Evolutionary conservation across 2,888 invertebrate genomes (phyloP).

Genomic region (Ametastegia equiseti): DNA sequence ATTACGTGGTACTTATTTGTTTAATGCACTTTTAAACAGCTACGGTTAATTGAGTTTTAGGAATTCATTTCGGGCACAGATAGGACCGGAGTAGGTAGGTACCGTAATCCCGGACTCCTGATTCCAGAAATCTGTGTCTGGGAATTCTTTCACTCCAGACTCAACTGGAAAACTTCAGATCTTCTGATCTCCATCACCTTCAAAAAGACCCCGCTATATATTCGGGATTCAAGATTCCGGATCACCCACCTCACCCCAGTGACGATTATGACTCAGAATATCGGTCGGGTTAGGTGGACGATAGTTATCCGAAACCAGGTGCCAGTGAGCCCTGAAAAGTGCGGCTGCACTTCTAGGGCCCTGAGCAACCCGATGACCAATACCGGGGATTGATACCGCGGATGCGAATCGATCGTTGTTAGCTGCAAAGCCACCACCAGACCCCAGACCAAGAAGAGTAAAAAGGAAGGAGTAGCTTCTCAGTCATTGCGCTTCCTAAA

Average conservation of each 20-base stretch:
- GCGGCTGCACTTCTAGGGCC: conserved; percentile 46
- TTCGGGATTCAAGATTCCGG: neutral
- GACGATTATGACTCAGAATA: conserved; percentile 14
- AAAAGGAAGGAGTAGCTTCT: too few relatives aligned
- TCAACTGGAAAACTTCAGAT: neutral
- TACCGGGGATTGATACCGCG: conserved; percentile 40
- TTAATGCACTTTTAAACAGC: conserved; percentile 48
- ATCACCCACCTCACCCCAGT: neutral
- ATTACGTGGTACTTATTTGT: conserved; percentile 54
- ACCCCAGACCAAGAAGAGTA: too few relatives aligned
- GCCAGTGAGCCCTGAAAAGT: conserved; percentile 56
- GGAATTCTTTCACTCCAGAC: conserved; percentile 2
- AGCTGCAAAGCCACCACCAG: neutral
- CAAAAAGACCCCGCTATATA: neutral
- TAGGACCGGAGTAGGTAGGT: conserved; percentile 57
- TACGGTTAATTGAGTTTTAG: conserved; percentile 69
- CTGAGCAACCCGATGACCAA: conserved; percentile 43
- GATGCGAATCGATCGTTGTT: conserved; percentile 35
- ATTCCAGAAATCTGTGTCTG: conserved; percentile 34
- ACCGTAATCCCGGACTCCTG: conserved; percentile 3
- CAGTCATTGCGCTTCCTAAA: conserved; percentile 34
- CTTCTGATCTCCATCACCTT: neutral
- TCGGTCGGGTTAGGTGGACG: conserved; percentile 7
- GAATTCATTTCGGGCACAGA: conserved; percentile 67
- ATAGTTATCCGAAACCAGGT: conserved; percentile 70